phyloP scores from a whole-genome alignment of 2,797 vertebrate genomes.

The Mormyrus hasselquistii region DNA sequence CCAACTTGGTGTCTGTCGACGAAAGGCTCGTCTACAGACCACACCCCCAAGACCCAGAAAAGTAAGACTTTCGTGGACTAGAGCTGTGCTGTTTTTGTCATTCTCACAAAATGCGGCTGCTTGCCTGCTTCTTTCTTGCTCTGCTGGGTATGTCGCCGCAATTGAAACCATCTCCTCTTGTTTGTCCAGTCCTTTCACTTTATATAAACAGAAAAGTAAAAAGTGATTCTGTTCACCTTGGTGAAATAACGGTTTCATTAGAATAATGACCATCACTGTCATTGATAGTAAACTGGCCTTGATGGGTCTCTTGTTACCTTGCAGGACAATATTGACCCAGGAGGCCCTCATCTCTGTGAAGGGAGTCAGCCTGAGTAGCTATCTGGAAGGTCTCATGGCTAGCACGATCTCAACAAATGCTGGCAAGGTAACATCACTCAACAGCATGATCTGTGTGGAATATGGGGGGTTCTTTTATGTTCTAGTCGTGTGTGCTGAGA shows the following conservation, averaged over 20 bases:
- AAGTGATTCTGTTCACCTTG: neutral
- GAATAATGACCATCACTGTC: neutral
- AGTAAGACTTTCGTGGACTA: slow-evolving; percentile 58
- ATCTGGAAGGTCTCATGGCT: slow-evolving; percentile 90
- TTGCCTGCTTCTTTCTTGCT: neutral
- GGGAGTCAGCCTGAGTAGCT: slow-evolving; percentile 93
- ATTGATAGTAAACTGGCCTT: neutral
- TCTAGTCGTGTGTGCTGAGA: neutral
- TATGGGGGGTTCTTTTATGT: neutral
- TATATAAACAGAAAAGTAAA: neutral
- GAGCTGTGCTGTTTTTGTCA: neutral
- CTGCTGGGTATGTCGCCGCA: too few species aligned
- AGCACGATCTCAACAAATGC: slow-evolving; percentile 88
- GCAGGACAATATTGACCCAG: slow-evolving; percentile 87
- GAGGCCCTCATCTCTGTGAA: slow-evolving; percentile 97
- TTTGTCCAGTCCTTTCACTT: neutral
- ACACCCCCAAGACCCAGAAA: slow-evolving; percentile 83
- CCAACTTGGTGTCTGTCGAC: slow-evolving; percentile 93
- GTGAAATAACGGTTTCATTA: neutral
- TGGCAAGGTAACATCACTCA: slow-evolving; percentile 72
- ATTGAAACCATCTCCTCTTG: neutral
- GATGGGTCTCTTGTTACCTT: neutral
- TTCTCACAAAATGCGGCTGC: neutral
- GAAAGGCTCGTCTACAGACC: slow-evolving; percentile 88
- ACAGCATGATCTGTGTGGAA: neutral